Evolutionary conservation across 2,113 vertebrate species (phyloP).

Genomic region (Eublepharis macularius): DNA sequence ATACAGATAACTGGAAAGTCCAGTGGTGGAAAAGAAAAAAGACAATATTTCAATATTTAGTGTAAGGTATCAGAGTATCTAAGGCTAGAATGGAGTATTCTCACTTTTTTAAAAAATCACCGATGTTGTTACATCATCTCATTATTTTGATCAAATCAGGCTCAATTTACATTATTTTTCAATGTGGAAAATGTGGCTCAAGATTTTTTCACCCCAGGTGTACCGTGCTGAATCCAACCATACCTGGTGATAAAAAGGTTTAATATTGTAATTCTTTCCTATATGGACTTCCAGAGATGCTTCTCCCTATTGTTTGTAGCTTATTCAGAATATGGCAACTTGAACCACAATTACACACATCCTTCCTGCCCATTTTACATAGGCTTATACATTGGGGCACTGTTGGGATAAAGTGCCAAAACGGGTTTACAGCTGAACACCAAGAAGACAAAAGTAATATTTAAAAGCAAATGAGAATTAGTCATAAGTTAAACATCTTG

Average conservation of each 20-base stretch:
- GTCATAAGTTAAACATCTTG: no score
- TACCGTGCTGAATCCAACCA: background rate
- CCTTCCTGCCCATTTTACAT: no score
- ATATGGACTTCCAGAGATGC: no score
- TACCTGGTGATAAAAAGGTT: background rate
- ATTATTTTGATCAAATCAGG: background rate
- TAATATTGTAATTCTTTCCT: background rate
- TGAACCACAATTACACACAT: no score
- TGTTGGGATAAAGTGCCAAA: no score
- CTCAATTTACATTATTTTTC: background rate
- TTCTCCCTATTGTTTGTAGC: no score
- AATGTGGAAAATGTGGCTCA: no score
- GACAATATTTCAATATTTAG: background rate
- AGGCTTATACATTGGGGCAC: no score
- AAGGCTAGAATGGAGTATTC: background rate
- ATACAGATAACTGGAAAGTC: background rate
- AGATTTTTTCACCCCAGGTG: background rate
- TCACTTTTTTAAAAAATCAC: background rate
- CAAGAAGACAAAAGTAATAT: no score
- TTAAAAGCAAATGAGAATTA: no score
- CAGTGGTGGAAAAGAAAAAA: background rate
- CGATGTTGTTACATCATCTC: background rate
- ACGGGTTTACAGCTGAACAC: no score
- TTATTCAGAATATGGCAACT: no score
- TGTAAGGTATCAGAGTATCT: background rate